phyloP scores from a whole-genome alignment of 2,888 invertebrate genomes.

The Drosophila infuscata region DNA sequence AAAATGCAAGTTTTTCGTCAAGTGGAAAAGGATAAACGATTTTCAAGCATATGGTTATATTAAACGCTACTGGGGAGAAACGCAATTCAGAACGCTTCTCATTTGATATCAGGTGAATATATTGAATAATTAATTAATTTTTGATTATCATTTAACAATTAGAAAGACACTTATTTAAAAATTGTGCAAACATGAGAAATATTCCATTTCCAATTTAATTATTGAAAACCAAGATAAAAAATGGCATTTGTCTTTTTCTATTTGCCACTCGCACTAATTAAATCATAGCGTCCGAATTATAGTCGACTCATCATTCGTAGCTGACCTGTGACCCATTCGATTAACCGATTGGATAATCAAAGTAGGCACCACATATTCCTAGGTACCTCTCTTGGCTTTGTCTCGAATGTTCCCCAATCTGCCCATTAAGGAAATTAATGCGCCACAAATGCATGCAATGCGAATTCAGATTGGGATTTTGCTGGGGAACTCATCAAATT shows the following conservation, averaged over 20 bases:
- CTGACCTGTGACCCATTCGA: constrained; percentile 2
- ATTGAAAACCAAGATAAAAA: constrained; percentile 13
- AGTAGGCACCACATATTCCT: constrained; percentile 14
- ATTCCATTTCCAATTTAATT: constrained; percentile 4
- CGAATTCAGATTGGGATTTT: constrained; percentile 17
- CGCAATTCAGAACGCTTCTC: not conserved
- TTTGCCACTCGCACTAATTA: constrained; percentile 59
- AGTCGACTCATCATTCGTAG: constrained; percentile 51
- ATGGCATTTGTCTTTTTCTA: not conserved
- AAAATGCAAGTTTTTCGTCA: constrained; percentile 41
- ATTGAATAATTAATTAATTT: no score
- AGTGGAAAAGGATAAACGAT: not conserved
- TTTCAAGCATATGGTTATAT: constrained; percentile 5
- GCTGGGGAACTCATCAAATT: not conserved
- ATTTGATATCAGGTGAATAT: constrained; percentile 25
- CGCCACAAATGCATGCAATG: constrained; percentile 15
- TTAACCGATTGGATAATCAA: constrained; percentile 35
- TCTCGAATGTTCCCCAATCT: constrained; percentile 3
- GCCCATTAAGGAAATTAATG: constrained; percentile 58
- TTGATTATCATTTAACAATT: not conserved
- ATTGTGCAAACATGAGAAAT: not conserved
- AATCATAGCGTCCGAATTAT: constrained; percentile 36
- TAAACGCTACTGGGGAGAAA: constrained; percentile 7
- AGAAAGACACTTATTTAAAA: not conserved
- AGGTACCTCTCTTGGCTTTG: not conserved